phyloP scores from a whole-genome alignment of 2,113 vertebrate genomes.

The Cephalophus harveyi region DNA sequence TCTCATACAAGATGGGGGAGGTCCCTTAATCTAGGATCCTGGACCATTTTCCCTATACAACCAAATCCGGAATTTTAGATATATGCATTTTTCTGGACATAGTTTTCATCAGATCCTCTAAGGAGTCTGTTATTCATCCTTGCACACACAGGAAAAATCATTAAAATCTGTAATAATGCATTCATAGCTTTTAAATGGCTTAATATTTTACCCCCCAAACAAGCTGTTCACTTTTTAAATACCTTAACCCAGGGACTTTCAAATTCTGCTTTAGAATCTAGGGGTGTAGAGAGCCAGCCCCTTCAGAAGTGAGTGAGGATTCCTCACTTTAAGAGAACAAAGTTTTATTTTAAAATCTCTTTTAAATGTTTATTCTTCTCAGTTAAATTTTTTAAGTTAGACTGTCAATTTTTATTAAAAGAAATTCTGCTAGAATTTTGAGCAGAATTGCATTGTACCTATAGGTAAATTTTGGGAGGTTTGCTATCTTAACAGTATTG shows the following conservation, averaged over 20 bases:
- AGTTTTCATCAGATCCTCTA: not conserved
- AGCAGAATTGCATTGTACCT: not conserved
- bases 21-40: not conserved
- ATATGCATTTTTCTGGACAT: not conserved
- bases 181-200: not conserved
- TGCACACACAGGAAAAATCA: not conserved
- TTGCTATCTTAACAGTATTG: not conserved
- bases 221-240: not conserved
- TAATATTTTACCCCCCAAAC: not conserved
- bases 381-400: not conserved
- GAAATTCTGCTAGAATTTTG: not conserved
- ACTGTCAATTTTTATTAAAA: not conserved
- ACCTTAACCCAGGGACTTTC: not conserved
- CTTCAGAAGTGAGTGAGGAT: not conserved
- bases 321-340: not conserved
- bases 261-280: not conserved
- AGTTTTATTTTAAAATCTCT: not conserved
- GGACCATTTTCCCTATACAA: not conserved
- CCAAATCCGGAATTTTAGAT: not conserved
- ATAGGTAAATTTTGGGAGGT: not conserved
- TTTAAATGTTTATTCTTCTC: not conserved
- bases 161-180: not conserved
- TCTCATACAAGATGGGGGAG: not conserved
- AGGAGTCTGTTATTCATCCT: not conserved
- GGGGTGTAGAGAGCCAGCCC: not conserved